These are phyloP conservation scores for Heliothis subflexa DNA, from an alignment of 1,140 invertebrate genomes.

Conservation along the genomic window DNA sequence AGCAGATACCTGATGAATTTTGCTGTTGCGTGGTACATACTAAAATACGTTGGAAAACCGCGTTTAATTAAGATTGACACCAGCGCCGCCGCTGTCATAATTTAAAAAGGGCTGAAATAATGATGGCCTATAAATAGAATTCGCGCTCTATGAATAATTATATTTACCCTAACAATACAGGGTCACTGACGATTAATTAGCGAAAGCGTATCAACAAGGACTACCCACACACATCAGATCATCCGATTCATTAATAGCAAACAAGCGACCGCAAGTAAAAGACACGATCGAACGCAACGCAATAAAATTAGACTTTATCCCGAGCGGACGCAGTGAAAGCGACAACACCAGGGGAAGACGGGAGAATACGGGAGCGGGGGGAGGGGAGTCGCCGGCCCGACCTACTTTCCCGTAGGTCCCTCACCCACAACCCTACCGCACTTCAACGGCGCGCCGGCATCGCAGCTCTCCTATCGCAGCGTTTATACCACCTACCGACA, in stretches of 20 bases:
- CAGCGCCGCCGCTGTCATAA: neutral
- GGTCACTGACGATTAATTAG: neutral
- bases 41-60: neutral
- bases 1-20: conserved; percentile 9
- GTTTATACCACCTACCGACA: conserved; percentile 61
- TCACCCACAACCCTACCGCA: conserved; percentile 65
- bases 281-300: conserved; percentile 67
- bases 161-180: conserved; percentile 2
- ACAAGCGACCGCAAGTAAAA: conserved; percentile 58
- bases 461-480: conserved; percentile 53
- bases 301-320: conserved; percentile 83
- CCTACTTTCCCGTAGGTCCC: conserved; percentile 73
- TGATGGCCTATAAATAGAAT: neutral
- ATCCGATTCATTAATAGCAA: conserved; percentile 56
- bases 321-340: conserved; percentile 75
- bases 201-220: conserved; percentile 1
- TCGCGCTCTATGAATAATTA: neutral
- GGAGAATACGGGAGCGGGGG: conserved; percentile 50
- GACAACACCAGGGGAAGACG: conserved; percentile 58
- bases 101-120: neutral
- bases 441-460: conserved; percentile 48
- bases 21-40: neutral
- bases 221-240: conserved; percentile 35
- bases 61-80: neutral
- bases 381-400: conserved; percentile 59